These are phyloP conservation scores for Caloenas nicobarica DNA, from an alignment of 2,113 vertebrate species.

Conservation along the genomic window DNA sequence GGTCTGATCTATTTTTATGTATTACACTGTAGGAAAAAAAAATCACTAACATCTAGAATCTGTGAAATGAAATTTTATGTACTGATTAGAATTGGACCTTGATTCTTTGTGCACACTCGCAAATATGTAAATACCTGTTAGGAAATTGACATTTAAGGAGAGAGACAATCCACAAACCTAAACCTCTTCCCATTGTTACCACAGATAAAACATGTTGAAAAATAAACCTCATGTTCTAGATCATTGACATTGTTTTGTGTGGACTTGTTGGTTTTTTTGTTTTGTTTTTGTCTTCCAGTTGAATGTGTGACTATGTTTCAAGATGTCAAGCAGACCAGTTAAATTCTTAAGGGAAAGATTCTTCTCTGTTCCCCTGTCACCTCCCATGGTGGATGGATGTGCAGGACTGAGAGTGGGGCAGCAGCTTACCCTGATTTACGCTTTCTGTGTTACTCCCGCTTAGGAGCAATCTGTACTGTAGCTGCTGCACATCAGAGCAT, in stretches of 20 bases:
- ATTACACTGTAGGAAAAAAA: neutral
- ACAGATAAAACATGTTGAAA: neutral
- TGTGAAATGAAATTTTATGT: neutral
- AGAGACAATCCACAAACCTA: neutral
- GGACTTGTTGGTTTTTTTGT: neutral
- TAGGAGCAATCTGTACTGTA: neutral
- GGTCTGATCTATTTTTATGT: neutral
- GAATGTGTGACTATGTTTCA: neutral
- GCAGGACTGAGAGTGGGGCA: neutral
- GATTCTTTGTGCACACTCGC: neutral
- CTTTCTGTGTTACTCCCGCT: fast-evolving
- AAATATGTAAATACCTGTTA: neutral
- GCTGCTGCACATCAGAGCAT: neutral
- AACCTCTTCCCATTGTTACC: neutral
- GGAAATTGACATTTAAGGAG: neutral
- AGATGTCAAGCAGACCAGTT: neutral
- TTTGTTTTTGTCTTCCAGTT: neutral
- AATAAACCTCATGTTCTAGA: neutral
- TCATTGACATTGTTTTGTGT: fast-evolving
- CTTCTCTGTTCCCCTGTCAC: neutral
- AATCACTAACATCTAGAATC: neutral
- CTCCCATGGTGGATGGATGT: fast-evolving
- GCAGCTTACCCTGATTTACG: neutral
- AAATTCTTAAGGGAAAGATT: neutral
- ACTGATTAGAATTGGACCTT: neutral